Evolutionary conservation across 30 jellyfish, hydroid and myxozoan genomes (phyloP), one percentile per base, ranked within the genome.

Genomic region (Hydractinia symbiolongicarpus): DNA sequence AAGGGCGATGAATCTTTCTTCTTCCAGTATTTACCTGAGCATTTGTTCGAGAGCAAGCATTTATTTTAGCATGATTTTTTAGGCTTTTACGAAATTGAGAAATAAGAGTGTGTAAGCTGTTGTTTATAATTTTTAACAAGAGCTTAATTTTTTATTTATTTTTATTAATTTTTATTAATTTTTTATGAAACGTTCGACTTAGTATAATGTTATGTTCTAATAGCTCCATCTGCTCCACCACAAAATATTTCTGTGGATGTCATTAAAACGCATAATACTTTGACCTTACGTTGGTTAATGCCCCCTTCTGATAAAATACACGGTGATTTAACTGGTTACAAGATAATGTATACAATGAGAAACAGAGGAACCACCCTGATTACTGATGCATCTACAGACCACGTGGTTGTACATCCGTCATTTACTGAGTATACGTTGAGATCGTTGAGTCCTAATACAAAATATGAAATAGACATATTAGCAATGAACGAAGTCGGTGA

Each of bases 401-500:
- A 5, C 16, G 58, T 82, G 7, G n/a, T 53, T 4, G 83, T 73
- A 1, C 89, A 82, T 71, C 89, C 89, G 9, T 53, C 66, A 5
- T 21, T 67, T 1, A 51, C 70, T 11, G 50, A 51, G 7, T 6
- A 5, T 16, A 71, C 53, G 10, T 11, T 82, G 52, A 82, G 54
- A 5, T 55, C n/a, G 5, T 88, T 82, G 10, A 54, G 44, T 16
- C 81, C 89, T 11, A 68, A 68, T 69, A 21, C 88, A 50, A 57
- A 49, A 54, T 82, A 82, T 53, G 62, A 62, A 67, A 52, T 89
- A 21, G 83, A 71, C 52, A 81, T 85, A 9, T 73, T 68, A 83
- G 97, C 95, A 30, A 90, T 84, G 17, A 90, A 86, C 61, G 89
- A 84, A 62, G 86, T 81, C 54, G 97, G 97, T 30, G 91, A 55